Base-by-base conservation (phyloP, 2,888 invertebrate species). In the Ectemnius continuus region DNA sequence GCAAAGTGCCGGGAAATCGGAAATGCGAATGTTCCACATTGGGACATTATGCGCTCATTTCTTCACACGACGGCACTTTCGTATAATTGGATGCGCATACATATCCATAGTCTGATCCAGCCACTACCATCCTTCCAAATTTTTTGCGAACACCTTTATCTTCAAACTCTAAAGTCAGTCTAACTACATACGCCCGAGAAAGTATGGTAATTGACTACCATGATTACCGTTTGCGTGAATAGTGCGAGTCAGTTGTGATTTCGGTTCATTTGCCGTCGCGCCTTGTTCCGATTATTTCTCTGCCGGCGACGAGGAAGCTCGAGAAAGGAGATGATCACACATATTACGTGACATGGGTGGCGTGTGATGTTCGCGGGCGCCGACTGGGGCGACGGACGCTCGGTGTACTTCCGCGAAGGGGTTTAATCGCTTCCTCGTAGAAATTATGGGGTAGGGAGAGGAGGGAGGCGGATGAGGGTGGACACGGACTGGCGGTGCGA, bases 401-500 rank as follows among this genome's bases (percentile, higher is more conserved):
- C 48, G 59, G 16, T 20, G 60, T 57, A 59, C 67, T 80, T 80
- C 73, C 60, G 20, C 61, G 73, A 75, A 82, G 61, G 61, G 45
- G 70, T 18, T 72, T 72, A 75, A 82, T 76, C 63, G 72, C 28
- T 79, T 83, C 76, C 36, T 48, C 73, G 75, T 69, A 79, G 67
- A 69, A 76, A 79, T 69, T 69, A 79, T 63, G 36, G 61, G 61
- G 46, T 58, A 60, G 52, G 4, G 36, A 6, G 36, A 11, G 36
- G 36, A 6, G 1, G 8, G 36, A 4, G 5, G 36, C 11, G 36
- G 36, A 36, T 36, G 36, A 23, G 36, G 36, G 36, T 8, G 36
- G 11, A 36, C 36, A 36, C 36, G 36, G 5, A 36, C 36, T 36
- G 8, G 36, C 6, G 36, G 11, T 36, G 36, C 36, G 36, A 36